A percentile compares a stretch with the other conserved stretches of the same genome.
Conservation (phyloP, 2,797 vertebrate genomes). For the Catharus ustulatus region DNA sequence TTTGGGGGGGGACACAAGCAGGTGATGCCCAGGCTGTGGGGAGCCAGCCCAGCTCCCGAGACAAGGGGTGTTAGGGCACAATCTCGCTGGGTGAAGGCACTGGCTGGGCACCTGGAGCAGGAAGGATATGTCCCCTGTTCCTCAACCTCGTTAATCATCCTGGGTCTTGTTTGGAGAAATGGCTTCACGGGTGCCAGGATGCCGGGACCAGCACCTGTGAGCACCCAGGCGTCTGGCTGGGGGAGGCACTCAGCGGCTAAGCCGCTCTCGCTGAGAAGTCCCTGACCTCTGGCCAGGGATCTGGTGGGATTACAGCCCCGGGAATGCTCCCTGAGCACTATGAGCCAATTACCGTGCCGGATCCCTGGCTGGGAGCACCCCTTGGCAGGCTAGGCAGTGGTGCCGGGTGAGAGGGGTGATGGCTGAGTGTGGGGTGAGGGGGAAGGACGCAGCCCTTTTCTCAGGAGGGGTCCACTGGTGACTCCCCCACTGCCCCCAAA, state of each 20-base stretch:
- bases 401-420: rapidly evolving
- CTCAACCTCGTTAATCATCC: neutral
- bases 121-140: neutral
- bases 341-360: constrained; percentile 24
- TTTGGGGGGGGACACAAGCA: neutral
- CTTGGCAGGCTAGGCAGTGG: rapidly evolving
- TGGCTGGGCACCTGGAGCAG: rapidly evolving
- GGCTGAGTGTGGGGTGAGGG: rapidly evolving
- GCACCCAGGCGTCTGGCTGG: neutral
- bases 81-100: neutral
- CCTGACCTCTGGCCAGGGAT: constrained; percentile 55
- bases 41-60: rapidly evolving
- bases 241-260: neutral
- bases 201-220: neutral
- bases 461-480: rapidly evolving
- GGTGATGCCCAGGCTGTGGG: neutral
- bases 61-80: rapidly evolving
- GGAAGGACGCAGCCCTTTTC: rapidly evolving
- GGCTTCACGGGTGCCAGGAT: rapidly evolving
- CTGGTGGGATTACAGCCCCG: constrained; percentile 15
- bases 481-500: neutral
- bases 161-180: rapidly evolving
- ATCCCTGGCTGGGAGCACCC: neutral
- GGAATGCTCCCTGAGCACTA: constrained; percentile 39
- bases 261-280: neutral